A percentile compares a stretch with the other conserved stretches of the same genome.
Conservation (phyloP, 2,888 invertebrate genomes). For the Orchesellides sinensis region DNA sequence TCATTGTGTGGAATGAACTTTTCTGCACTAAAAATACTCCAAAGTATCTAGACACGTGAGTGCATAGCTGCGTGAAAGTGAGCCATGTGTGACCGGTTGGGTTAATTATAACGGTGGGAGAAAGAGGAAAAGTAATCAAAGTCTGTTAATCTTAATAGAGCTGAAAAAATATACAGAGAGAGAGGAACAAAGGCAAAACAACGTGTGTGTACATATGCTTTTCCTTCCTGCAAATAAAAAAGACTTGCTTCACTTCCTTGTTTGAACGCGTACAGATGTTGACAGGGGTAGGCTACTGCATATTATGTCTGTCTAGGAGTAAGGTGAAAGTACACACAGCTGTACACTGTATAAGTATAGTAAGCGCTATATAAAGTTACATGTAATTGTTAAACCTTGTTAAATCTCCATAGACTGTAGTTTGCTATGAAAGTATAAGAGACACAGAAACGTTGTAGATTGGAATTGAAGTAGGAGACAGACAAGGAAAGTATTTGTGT, state of each 20-base stretch:
- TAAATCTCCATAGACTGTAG: conserved; percentile 26
- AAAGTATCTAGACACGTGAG: not conserved
- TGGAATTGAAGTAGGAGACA: not conserved
- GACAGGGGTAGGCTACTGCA: too few relatives aligned
- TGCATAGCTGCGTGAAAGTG: conserved; percentile 10
- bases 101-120: conserved; percentile 3
- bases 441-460: too few relatives aligned
- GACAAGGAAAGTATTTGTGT: conserved; percentile 7
- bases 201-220: too few relatives aligned
- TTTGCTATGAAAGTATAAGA: not conserved
- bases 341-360: not conserved
- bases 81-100: conserved; percentile 16
- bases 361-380: too few relatives aligned
- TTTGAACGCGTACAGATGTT: too few relatives aligned
- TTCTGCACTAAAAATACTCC: not conserved
- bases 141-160: conserved; percentile 12
- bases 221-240: too few relatives aligned
- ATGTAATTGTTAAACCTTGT: conserved; percentile 45
- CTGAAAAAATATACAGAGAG: too few relatives aligned
- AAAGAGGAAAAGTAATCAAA: conserved; percentile 15
- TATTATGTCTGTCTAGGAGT: not conserved
- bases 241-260: too few relatives aligned
- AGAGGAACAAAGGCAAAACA: too few relatives aligned
- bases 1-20: not conserved
- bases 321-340: not conserved